These are phyloP conservation scores for Sanderia malayensis DNA, from an alignment of 30 jellyfish, hydroid and myxozoan species.

Conservation along the genomic window DNA sequence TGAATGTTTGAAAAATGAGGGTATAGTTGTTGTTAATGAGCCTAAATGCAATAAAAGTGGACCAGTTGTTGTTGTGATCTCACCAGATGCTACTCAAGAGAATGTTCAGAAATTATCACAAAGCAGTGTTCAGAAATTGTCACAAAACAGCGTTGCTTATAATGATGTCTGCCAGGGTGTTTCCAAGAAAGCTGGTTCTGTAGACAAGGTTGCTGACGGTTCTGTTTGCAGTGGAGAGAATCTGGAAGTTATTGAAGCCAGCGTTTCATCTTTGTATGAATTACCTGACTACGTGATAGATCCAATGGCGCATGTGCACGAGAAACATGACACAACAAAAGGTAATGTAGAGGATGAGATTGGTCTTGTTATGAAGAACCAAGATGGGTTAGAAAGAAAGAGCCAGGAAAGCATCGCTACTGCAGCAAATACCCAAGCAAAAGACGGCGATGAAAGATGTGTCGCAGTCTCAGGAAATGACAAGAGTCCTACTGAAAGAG, in stretches of 20 bases:
- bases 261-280: slow-evolving; percentile 4
- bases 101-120: not conserved
- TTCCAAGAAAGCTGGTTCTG: no score
- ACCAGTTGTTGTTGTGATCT: not conserved
- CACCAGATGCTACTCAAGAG: not conserved
- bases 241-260: slow-evolving; percentile 1
- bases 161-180: no score
- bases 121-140: not conserved
- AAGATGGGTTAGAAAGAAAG: not conserved
- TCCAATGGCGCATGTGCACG: slow-evolving; percentile 14
- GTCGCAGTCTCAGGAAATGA: not conserved
- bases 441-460: slow-evolving; percentile 7
- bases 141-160: not conserved
- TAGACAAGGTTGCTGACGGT: not conserved
- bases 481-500: not conserved
- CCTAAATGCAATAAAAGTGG: not conserved
- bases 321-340: not conserved
- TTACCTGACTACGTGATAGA: not conserved
- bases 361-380: no score
- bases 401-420: not conserved
- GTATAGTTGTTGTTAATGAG: not conserved
- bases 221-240: not conserved
- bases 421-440: no score
- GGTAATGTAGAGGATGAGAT: not conserved
- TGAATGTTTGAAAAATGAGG: not conserved